These are phyloP conservation scores for Criorhina ranunculi DNA, from an alignment of 2,888 invertebrate species.

Conservation along the genomic window DNA sequence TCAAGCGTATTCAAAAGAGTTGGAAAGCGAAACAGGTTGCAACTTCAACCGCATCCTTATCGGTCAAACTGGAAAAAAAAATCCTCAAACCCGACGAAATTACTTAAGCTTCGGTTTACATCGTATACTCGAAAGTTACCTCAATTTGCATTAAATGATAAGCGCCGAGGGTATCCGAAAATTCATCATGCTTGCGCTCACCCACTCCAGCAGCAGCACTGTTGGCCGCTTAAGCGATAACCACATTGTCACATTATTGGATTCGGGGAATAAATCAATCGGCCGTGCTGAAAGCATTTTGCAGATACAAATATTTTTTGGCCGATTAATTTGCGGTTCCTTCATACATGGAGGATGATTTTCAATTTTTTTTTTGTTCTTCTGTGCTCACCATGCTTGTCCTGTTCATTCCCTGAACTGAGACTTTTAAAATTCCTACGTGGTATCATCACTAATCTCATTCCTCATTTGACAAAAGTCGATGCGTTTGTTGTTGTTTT, in stretches of 20 bases:
- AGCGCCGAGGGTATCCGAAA: conserved; percentile 56
- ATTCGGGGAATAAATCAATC: conserved; percentile 73
- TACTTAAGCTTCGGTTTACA: conserved; percentile 66
- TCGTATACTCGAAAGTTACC: conserved; percentile 36
- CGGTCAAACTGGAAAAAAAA: conserved; percentile 50
- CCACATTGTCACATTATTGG: conserved; percentile 75
- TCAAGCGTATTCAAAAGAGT: background rate
- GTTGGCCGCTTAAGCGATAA: conserved; percentile 55
- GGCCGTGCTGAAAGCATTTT: conserved; percentile 76
- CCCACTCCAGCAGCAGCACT: conserved; percentile 52
- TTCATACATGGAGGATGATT: conserved; percentile 41
- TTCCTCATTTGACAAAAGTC: conserved; percentile 75
- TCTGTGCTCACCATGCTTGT: conserved; percentile 1
- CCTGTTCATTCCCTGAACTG: conserved; percentile 42
- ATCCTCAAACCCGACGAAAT: conserved; percentile 32
- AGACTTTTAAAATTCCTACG: conserved; percentile 73
- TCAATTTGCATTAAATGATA: conserved; percentile 74
- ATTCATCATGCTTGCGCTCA: conserved; percentile 71
- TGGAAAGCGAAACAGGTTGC: background rate
- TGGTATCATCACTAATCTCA: conserved; percentile 74
- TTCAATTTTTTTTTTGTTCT: conserved; percentile 11
- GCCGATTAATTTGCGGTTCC: conserved; percentile 71
- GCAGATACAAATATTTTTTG: conserved; percentile 75
- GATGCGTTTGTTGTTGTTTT: conserved; percentile 21
- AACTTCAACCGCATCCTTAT: conserved; percentile 34